Evolutionary conservation across 2,113 vertebrate species (phyloP), one percentile per base, ranked within the genome.

Genomic region (Mastomys coucha): DNA sequence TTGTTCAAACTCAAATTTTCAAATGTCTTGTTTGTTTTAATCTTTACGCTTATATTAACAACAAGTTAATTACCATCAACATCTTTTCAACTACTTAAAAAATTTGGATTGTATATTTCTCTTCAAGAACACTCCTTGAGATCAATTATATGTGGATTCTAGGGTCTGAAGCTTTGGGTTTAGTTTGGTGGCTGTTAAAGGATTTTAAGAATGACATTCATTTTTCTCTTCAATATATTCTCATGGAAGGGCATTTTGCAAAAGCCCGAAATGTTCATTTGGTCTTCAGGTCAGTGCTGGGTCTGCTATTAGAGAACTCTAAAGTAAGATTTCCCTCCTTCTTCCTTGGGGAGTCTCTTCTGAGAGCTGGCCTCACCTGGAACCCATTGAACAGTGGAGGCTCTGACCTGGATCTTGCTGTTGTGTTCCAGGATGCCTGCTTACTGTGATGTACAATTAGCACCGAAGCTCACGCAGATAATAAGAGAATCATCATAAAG

Each of bases 391-490:
- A 63, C 0, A 5, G 39, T 5, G 6, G 31, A 58, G 49, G 24
- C 63, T 85, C 63, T 89, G 92, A 78, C 10, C 24, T 24, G 26
- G 16, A 33, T 0, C 12, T 28, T 49, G 51, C 76, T 75, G 76
- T 86, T 80, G 94, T 94, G 86, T 93, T 20, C 0, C 86, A 63
- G 89, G 49, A 89, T 73, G 92, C 53, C 73, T 95, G 95, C 91
- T 96, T 94, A 95, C 94, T 94, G 91, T 93, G 72, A 95, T 95
- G 88, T 63, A 93, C 92, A 97, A 95, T 96, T 96, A 97, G 73
- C 19, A 7, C 86, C 1, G 49, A 92, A 91, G 96, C 67, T 70
- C 39, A 14, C 5, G 7, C 63, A 87, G 73, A 53, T 93, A 77
- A 70, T 89, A 88, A 95, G 49, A 97, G 97, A 95, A 96, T 96